Evolutionary conservation across 2,113 vertebrate species (phyloP).

Genomic region (Progne subis): DNA sequence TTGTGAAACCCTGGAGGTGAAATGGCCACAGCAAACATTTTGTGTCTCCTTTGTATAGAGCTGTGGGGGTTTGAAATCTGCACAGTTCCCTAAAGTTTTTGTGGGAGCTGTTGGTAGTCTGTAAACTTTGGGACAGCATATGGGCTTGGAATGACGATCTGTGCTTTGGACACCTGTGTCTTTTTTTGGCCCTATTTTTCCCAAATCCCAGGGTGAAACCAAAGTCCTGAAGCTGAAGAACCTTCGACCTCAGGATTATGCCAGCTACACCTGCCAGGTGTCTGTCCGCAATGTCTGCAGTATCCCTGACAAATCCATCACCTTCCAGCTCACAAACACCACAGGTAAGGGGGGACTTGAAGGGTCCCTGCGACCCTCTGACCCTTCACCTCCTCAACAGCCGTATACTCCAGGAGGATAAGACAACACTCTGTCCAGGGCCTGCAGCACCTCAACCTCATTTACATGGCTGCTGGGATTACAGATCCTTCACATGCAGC

Average conservation of each 20-base stretch:
- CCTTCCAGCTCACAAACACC: constrained; percentile 92
- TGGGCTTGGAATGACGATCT: not conserved
- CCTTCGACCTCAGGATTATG: constrained; percentile 91
- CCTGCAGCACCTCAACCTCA: not conserved
- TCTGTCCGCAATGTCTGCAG: constrained; percentile 95
- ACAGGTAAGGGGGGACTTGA: constrained; percentile 78
- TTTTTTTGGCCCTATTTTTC: not conserved
- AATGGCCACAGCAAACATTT: not conserved
- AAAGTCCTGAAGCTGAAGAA: constrained; percentile 98
- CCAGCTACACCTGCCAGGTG: constrained; percentile 95
- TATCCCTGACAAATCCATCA: constrained; percentile 91
- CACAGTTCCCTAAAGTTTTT: not conserved
- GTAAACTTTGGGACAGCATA: not conserved
- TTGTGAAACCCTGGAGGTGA: not conserved
- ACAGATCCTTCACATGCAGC: not conserved
- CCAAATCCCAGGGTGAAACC: constrained; percentile 87
- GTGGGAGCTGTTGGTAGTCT: not conserved
- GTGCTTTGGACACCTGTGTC: not conserved
- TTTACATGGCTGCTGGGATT: not conserved
- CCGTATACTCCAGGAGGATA: not conserved
- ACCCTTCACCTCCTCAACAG: not conserved
- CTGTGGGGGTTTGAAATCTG: not conserved
- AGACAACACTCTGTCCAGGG: not conserved
- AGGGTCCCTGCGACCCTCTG: not conserved
- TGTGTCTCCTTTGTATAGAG: not conserved